These are phyloP conservation scores for Apamea monoglypha DNA, from an alignment of 2,888 invertebrate genomes.

Conservation along the genomic window DNA sequence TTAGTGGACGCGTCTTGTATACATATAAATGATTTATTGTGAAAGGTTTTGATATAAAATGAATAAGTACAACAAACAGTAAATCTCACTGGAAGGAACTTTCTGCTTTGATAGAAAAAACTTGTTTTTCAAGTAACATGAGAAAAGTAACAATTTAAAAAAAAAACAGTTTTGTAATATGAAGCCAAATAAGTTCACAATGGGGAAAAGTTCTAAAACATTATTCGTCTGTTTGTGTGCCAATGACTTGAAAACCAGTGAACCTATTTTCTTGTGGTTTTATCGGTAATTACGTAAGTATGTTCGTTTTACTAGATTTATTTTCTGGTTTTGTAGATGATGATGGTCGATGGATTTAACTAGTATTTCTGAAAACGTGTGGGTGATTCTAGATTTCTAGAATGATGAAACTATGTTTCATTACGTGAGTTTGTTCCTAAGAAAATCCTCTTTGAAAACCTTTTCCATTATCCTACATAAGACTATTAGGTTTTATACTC, in stretches of 20 bases:
- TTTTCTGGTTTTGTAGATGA: not conserved
- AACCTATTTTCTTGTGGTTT: not conserved
- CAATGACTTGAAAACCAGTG: conserved; percentile 19
- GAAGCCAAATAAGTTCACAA: conserved; percentile 3
- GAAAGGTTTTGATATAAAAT: conserved; percentile 33
- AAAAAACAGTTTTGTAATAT: not conserved
- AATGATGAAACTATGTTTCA: not conserved
- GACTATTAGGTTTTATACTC: conserved; percentile 36
- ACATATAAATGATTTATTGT: conserved; percentile 23
- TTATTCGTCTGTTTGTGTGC: not conserved
- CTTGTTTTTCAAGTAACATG: not conserved
- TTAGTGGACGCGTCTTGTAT: conserved; percentile 1
- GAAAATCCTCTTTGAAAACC: conserved; percentile 1
- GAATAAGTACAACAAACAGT: conserved; percentile 8
- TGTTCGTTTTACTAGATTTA: not conserved
- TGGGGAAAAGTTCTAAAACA: not conserved
- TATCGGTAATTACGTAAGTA: not conserved
- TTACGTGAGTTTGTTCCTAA: not conserved
- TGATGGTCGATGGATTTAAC: not conserved
- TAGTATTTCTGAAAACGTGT: not conserved
- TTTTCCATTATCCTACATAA: conserved; percentile 21
- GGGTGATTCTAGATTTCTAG: not conserved
- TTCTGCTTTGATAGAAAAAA: conserved; percentile 18
- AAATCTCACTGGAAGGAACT: conserved; percentile 3
- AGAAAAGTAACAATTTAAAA: not conserved